These are phyloP conservation scores for Thymelicus sylvestris DNA, from an alignment of 2,888 invertebrate species.

Conservation along the genomic window DNA sequence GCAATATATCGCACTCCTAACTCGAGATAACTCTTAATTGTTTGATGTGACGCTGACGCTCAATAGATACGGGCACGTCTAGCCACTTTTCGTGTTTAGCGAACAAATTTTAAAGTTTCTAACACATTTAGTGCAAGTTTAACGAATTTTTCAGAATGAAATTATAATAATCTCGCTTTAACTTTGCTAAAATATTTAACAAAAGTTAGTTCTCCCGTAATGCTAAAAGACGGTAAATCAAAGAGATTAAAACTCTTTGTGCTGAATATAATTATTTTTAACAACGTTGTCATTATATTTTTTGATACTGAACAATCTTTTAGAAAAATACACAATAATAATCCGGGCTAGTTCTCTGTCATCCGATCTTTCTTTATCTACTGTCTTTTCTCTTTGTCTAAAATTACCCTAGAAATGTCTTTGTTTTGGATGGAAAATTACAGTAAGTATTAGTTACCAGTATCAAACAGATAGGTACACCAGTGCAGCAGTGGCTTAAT, in stretches of 20 bases:
- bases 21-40: slow-evolving; percentile 73
- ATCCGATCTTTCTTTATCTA: too few species aligned
- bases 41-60: slow-evolving; percentile 67
- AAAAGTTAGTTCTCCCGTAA: slow-evolving; percentile 15
- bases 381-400: too few species aligned
- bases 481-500: too few species aligned
- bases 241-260: background rate
- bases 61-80: slow-evolving; percentile 50
- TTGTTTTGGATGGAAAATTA: too few species aligned
- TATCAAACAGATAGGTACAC: too few species aligned
- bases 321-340: too few species aligned
- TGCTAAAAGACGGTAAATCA: background rate
- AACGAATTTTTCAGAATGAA: slow-evolving; percentile 38
- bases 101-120: slow-evolving; percentile 55
- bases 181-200: slow-evolving; percentile 14
- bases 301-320: background rate
- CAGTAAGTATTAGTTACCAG: too few species aligned
- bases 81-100: slow-evolving; percentile 53
- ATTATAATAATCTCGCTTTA: slow-evolving; percentile 33
- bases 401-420: too few species aligned
- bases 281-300: background rate
- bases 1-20: slow-evolving; percentile 69
- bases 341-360: too few species aligned
- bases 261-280: slow-evolving; percentile 9
- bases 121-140: slow-evolving; percentile 49